Base-by-base conservation (phyloP, 1,140 invertebrate genomes). In the Riptortus pedestris region DNA sequence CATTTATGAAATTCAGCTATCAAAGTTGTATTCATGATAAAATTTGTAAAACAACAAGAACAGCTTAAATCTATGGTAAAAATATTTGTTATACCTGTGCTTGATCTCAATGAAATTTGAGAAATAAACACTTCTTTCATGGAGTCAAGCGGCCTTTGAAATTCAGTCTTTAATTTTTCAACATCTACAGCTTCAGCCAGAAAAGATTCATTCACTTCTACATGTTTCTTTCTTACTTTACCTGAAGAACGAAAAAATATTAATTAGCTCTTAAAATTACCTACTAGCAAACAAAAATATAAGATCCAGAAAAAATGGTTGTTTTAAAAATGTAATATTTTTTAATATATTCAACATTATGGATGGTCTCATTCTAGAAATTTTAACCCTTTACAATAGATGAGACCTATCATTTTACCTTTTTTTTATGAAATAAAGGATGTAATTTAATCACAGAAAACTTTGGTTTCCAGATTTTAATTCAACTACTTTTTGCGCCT, bases 71-170 rank as follows among this genome's bases (percentile, higher is more conserved):
- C n/a, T n/a, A n/a, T n/a, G n/a, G n/a, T n/a, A n/a, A n/a, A n/a
- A n/a, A n/a, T n/a, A n/a, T n/a, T n/a, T n/a, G n/a, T n/a, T n/a
- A 29, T 71, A 78, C 77, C 87, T 63, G 80, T 77, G 0, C 87
- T 85, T 27, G 88, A 86, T 28, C 88, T 79, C 29, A 90, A 64
- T 11, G 82, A 85, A 22, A 95, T 75, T 72, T 92, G 81, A 71
- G 91, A 88, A 0, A 86, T 77, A 70, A 85, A 91, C 61, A 91
- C 84, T 24, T 86, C 79, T 73, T 89, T 90, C 74, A 93, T 80
- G 62, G 80, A 78, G 14, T 85, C 81, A 16, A 93, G 71, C 16
- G 78, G 73, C 55, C 78, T 76, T 57, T 85, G 73, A 75, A 93
- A 81, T 70, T 87, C 78, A 4, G 70, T 72, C 72, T 81, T 85